Conservation (phyloP, 2,888 invertebrate species). For the Aphidoletes aphidimyza region DNA sequence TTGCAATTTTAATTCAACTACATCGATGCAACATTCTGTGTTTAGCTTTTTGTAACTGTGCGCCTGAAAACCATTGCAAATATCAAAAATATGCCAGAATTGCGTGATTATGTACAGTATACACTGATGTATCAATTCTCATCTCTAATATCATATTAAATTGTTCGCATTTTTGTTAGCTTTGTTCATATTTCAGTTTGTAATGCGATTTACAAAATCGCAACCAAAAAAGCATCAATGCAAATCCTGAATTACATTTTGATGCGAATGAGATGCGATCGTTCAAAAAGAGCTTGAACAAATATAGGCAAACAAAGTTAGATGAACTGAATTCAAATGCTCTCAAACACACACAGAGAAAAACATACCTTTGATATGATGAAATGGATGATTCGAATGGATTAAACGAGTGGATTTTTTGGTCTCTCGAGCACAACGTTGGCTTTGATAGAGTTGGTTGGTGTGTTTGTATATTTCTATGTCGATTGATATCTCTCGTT, state of each 20-base stretch:
- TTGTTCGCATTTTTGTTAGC: not conserved
- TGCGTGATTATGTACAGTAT: constrained; percentile 20
- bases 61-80: no score
- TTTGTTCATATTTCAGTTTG: not conserved
- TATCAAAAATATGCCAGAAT: constrained; percentile 1
- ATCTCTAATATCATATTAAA: not conserved
- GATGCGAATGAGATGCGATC: not conserved
- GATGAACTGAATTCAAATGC: not conserved
- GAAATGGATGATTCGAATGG: no score
- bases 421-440: no score
- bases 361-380: constrained; percentile 4
- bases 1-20: not conserved
- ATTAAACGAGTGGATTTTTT: no score
- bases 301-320: not conserved
- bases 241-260: not conserved
- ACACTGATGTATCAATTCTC: constrained; percentile 48
- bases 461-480: constrained; percentile 22
- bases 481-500: constrained; percentile 26
- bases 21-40: not conserved
- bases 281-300: not conserved
- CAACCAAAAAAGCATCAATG: not conserved
- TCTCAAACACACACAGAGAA: not conserved
- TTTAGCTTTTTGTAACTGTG: no score
- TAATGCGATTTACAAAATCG: not conserved
- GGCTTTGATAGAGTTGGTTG: no score